These are phyloP conservation scores for Microtus pennsylvanicus DNA, from an alignment of 2,113 vertebrate genomes.

Conservation along the genomic window DNA sequence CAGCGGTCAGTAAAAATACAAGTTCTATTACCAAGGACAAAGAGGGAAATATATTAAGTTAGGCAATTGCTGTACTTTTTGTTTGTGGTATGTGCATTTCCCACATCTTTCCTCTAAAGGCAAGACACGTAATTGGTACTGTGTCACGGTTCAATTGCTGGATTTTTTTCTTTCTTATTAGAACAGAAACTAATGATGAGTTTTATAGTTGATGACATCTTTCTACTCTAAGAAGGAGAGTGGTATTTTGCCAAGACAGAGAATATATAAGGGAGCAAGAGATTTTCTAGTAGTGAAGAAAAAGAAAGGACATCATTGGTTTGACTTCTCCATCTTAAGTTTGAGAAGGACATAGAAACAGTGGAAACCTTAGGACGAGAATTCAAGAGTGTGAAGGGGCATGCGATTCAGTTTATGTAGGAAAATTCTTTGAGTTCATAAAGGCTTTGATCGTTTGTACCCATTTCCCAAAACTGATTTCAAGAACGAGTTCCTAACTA, in stretches of 20 bases:
- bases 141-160: constrained; percentile 14
- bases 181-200: constrained; percentile 37
- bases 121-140: constrained; percentile 11
- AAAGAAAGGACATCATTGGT: constrained; percentile 7
- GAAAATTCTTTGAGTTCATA: constrained; percentile 53
- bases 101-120: constrained; percentile 49
- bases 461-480: constrained; percentile 66
- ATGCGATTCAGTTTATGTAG: constrained; percentile 41
- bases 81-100: constrained; percentile 3
- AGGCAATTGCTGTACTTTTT: background rate
- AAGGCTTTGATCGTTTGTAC: constrained; percentile 39
- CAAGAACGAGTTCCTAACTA: constrained; percentile 20
- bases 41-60: background rate
- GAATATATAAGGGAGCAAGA: background rate
- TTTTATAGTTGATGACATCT: constrained; percentile 51
- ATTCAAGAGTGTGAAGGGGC: background rate
- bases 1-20: background rate
- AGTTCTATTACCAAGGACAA: constrained; percentile 3
- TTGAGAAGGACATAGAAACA: background rate
- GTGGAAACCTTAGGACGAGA: constrained; percentile 47
- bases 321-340: constrained; percentile 15
- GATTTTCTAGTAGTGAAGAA: constrained; percentile 33
- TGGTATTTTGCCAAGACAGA: constrained; percentile 51
- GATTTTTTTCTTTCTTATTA: constrained; percentile 38
- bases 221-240: constrained; percentile 38